Percentiles rank a stretch among this genome's conserved stretches.
phyloP scores from a whole-genome alignment of 1,140 invertebrate genomes.

The Diachasma alloeum region DNA sequence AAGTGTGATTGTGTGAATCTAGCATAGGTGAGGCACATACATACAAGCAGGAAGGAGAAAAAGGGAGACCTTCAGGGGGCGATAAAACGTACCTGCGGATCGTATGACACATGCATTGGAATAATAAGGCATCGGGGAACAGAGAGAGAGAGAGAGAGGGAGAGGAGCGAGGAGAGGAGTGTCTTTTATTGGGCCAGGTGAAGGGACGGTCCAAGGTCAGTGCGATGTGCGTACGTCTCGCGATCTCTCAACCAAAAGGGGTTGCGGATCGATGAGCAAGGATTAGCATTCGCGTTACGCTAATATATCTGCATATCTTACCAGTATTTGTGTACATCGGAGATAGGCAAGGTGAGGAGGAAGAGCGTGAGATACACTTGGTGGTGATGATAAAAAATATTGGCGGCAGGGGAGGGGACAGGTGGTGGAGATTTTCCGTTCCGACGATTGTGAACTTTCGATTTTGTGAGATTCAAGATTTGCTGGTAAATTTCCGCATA shows the following conservation, averaged over 20 bases:
- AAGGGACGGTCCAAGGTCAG: constrained; percentile 54
- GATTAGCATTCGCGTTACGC: constrained; percentile 54
- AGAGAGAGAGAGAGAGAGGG: no score
- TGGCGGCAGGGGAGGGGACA: background rate
- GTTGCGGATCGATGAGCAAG: constrained; percentile 61
- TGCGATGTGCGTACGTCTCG: constrained; percentile 18
- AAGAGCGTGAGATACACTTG: constrained; percentile 12
- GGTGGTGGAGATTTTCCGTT: background rate
- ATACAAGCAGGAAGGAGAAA: background rate
- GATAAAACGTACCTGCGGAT: constrained; percentile 46
- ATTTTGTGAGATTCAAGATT: no score
- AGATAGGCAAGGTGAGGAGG: background rate
- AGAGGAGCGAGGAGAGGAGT: no score
- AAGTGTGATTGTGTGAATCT: constrained; percentile 48
- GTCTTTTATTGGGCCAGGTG: constrained; percentile 58
- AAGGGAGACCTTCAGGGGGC: background rate
- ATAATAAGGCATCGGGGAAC: constrained; percentile 26
- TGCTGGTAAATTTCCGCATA: no score
- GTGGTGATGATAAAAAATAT: constrained; percentile 23
- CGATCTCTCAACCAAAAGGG: constrained; percentile 43
- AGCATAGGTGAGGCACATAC: constrained; percentile 46
- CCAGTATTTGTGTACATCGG: constrained; percentile 22
- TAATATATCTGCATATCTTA: constrained; percentile 51
- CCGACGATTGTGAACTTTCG: background rate
- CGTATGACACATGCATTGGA: constrained; percentile 46